These are phyloP conservation scores for Paradisaea rubra DNA, from an alignment of 2,113 vertebrate species.

Conservation along the genomic window DNA sequence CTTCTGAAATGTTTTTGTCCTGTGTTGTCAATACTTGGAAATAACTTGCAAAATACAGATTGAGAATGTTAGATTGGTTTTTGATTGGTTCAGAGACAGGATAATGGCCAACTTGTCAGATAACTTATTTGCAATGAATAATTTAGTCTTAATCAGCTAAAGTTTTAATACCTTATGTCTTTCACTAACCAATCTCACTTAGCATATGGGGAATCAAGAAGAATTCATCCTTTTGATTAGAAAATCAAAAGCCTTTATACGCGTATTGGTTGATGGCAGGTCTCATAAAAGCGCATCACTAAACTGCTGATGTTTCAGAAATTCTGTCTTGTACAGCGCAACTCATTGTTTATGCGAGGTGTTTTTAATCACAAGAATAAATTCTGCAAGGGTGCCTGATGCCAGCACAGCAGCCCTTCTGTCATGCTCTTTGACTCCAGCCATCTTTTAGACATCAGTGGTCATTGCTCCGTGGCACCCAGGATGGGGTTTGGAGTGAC, in stretches of 20 bases:
- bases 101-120: not conserved
- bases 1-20: not conserved
- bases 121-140: slow-evolving; percentile 34
- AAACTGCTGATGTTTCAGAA: slow-evolving; percentile 14
- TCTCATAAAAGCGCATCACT: not conserved
- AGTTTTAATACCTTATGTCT: slow-evolving; percentile 9
- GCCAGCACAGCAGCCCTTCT: not conserved
- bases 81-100: not conserved
- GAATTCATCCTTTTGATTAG: slow-evolving; percentile 24
- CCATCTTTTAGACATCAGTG: not conserved
- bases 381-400: not conserved
- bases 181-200: slow-evolving; percentile 23
- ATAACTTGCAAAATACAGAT: not conserved
- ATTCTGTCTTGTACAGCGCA: not conserved
- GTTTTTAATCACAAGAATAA: not conserved
- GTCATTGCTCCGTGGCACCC: not conserved
- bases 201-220: slow-evolving; percentile 21
- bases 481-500: not conserved
- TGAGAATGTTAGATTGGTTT: not conserved
- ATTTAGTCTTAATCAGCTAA: slow-evolving; percentile 29
- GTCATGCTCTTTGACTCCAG: not conserved
- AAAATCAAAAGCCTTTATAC: slow-evolving; percentile 19
- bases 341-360: not conserved
- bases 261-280: not conserved
- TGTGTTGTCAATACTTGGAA: not conserved